Evolutionary conservation across 2,888 invertebrate species (phyloP), one percentile per base, ranked within the genome.

Genomic region (Sarcophaga rosellei): DNA sequence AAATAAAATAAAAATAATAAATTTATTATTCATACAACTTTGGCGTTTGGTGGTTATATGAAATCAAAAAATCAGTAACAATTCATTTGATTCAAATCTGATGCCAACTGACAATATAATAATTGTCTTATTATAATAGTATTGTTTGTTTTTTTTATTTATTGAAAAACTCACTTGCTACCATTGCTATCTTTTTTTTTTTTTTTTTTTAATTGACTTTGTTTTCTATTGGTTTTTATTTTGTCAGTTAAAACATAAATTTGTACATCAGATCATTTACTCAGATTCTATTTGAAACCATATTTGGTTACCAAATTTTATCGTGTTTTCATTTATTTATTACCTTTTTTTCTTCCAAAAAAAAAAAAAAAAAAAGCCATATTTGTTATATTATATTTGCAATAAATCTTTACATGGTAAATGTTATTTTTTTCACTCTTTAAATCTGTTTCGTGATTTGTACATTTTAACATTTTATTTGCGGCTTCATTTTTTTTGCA

Each of bases 301-400:
- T 86, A 86, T 86, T 86, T 86, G 86, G 86, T 86, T 83, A 81
- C 86, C 81, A 23, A 82, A 76, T 76, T 73, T 76, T 65, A 72
- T 35, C 59, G 25, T 57, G 35, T 35, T 61, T 61, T 17, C 1
- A 5, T 15, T 53, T 53, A 15, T 53, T 53, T 17, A 53, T 53
- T 15, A 53, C 5, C 1, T 53, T 53, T 53, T 53, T 53, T 53
- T 53, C 0, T 4, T 15, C 0, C 10, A 2, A 53, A 74, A 78
- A 47, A 47, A 63, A 59, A 20, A 25, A 70, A 79, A 70, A 44
- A 23, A 59, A 68, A 65, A 66, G 44, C 80, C 84, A 84, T 80
- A 75, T 76, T 81, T 81, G 81, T 73, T 65, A 53, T 59, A 17
- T 12, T 15, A 57, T 45, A 45, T 74, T 47, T 74, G 69, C 63